Percentiles rank a stretch among this genome's conserved stretches.
phyloP scores from a whole-genome alignment of 2,797 vertebrate species.

The Octomys mimax region DNA sequence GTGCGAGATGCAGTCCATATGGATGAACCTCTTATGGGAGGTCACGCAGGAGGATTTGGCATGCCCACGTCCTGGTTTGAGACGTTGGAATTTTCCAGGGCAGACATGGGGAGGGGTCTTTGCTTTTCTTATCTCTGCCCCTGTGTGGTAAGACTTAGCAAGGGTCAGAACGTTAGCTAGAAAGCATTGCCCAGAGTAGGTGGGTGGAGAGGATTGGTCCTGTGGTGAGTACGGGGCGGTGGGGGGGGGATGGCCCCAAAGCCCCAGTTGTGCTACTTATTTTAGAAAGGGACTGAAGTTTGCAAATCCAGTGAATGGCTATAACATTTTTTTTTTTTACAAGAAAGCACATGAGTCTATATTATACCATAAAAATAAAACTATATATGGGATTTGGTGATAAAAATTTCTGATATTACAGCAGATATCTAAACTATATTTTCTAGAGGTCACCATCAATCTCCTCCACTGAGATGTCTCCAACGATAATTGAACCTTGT shows the following conservation, averaged over 20 bases:
- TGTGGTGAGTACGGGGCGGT: background rate
- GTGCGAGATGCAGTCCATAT: background rate
- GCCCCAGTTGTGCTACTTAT: background rate
- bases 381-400: background rate
- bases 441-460: background rate
- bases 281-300: background rate
- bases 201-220: background rate
- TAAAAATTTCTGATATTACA: background rate
- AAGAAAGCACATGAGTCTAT: background rate
- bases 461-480: background rate
- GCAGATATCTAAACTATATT: background rate
- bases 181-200: background rate
- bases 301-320: background rate
- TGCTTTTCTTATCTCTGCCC: background rate
- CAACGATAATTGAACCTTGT: background rate
- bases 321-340: constrained; percentile 18
- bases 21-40: background rate
- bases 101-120: no score
- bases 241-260: background rate
- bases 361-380: background rate
- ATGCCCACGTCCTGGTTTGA: background rate
- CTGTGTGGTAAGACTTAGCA: background rate
- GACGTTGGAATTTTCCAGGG: background rate
- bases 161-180: background rate
- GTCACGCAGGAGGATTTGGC: background rate